phyloP scores from a whole-genome alignment of 2,888 invertebrate species.

The Zele albiditarsus region DNA sequence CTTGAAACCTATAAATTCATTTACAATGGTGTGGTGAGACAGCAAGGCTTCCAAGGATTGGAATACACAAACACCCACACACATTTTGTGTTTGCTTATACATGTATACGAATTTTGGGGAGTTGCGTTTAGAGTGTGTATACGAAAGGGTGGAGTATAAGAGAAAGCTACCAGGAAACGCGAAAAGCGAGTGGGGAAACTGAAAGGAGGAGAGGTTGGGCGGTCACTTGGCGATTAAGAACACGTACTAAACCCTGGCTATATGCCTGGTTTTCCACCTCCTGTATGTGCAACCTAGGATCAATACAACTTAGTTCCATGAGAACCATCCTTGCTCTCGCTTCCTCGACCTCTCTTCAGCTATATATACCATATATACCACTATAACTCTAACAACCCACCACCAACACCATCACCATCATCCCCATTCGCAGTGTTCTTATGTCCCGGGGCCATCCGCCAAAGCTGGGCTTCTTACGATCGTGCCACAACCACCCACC shows the following conservation, averaged over 20 bases:
- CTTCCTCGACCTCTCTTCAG: constrained; percentile 47
- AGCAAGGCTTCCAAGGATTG: not conserved
- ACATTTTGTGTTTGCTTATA: not conserved
- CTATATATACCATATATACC: constrained; percentile 22
- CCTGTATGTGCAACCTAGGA: constrained; percentile 65
- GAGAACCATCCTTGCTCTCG: constrained; percentile 54
- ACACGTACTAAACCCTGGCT: constrained; percentile 71
- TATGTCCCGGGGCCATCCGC: constrained; percentile 67
- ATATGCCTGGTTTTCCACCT: constrained; percentile 69
- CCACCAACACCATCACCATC: constrained; percentile 48
- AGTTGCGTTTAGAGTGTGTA: constrained; percentile 36
- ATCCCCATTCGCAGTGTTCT: constrained; percentile 64
- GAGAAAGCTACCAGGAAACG: constrained; percentile 16
- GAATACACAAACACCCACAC: constrained; percentile 8
- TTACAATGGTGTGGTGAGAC: not conserved
- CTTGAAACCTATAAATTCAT: constrained; percentile 15
- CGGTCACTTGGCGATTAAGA: constrained; percentile 74
- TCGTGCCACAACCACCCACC: constrained; percentile 47
- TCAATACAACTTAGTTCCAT: constrained; percentile 73
- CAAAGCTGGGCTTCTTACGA: constrained; percentile 62
- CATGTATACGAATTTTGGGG: constrained; percentile 8
- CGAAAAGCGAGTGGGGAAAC: constrained; percentile 10
- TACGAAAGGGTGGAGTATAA: constrained; percentile 47
- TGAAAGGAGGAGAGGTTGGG: constrained; percentile 63
- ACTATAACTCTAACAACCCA: constrained; percentile 3